phyloP scores from a whole-genome alignment of 2,113 vertebrate genomes.

The Bettongia penicillata region DNA sequence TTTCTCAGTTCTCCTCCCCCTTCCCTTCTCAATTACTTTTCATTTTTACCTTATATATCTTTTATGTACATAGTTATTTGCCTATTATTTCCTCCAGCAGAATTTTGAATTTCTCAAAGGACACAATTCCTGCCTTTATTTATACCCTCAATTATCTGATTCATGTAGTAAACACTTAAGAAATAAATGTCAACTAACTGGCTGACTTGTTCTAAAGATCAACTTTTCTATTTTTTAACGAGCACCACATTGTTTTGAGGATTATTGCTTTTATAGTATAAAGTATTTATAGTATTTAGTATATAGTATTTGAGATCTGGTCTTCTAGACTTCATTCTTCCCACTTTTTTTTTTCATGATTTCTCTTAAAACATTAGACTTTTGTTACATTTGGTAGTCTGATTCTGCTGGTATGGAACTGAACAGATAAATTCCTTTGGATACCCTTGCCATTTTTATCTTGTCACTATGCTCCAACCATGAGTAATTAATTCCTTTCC shows the following conservation, averaged over 20 bases:
- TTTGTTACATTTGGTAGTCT: neutral
- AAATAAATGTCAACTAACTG: neutral
- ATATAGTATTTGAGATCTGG: neutral
- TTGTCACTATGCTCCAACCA: neutral
- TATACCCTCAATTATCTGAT: neutral
- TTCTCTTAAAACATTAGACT: neutral
- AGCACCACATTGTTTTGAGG: neutral
- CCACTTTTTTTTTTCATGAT: neutral
- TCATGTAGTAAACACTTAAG: neutral
- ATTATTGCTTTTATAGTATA: neutral
- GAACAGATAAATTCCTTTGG: neutral
- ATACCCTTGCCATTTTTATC: neutral
- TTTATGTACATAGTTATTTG: neutral
- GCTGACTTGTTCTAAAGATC: neutral
- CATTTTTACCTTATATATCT: neutral
- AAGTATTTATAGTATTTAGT: too few species aligned
- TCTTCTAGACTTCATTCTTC: neutral
- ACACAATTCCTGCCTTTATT: neutral
- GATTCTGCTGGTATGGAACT: neutral
- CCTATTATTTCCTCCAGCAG: neutral
- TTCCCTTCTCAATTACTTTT: neutral
- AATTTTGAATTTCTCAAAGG: neutral
- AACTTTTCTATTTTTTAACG: neutral
- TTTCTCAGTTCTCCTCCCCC: neutral
- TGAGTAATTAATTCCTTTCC: neutral